Evolutionary conservation across 2,113 vertebrate genomes (phyloP), one percentile per base, ranked within the genome.

Genomic region (Archocentrus centrarchus): DNA sequence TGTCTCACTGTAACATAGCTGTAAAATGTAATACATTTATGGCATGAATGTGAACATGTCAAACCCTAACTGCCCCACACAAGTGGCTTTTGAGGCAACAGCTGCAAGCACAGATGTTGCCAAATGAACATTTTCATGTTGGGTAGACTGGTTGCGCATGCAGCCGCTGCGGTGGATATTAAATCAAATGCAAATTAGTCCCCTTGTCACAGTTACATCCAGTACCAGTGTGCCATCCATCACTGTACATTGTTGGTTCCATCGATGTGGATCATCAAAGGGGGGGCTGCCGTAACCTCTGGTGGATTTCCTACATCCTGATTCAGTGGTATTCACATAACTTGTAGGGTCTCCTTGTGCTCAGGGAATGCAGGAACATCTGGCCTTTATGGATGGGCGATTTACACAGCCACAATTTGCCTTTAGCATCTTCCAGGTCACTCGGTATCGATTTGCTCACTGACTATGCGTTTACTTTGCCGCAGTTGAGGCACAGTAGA

Each of bases 311-410:
- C 35, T 62, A 59, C 64, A 11, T 35, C 70, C 5, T 11, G 53
- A 85, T 75, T 44, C 44, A 30, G 27, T 37, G 81, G 32, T 58
- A 7, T 53, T 85, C 77, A 14, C 68, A 24, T 76, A 62, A 85
- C 59, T 59, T 81, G 79, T 70, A 41, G 82, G 68, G 41, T 83
- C 58, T 81, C 55, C 59, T 61, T 11, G 58, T 35, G 73, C 57
- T 73, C 55, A 32, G 68, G 82, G 66, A 75, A 59, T 20, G 53
- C 73, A 80, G 50, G 35, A 92, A 92, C 93, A 93, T 90, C 90
- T 93, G 92, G 91, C 80, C 86, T 88, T 91, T 53, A 86, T 80
- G 91, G 88, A 89, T 85, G 88, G 86, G 79, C 77, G 86, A 53
- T 57, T 81, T 20, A 32, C 81, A 84, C 80, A 37, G 76, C 55